These are phyloP conservation scores for Copsychus sechellarum DNA, from an alignment of 2,113 vertebrate genomes.

Conservation along the genomic window DNA sequence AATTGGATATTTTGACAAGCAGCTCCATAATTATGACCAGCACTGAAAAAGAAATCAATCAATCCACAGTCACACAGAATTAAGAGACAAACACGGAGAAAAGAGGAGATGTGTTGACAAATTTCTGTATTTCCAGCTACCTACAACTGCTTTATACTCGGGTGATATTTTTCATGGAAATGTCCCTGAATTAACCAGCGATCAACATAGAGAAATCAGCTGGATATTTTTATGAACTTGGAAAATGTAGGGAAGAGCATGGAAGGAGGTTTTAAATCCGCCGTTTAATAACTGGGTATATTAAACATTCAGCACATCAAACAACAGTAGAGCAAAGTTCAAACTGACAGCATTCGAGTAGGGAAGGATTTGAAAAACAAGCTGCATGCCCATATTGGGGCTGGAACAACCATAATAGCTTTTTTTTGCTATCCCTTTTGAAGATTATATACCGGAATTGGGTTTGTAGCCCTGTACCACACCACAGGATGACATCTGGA, in stretches of 20 bases:
- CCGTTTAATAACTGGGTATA: background rate
- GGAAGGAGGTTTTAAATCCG: background rate
- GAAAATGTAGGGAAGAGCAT: background rate
- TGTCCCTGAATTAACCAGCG: background rate
- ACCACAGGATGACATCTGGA: rapidly evolving
- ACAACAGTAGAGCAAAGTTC: background rate
- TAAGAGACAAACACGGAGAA: background rate
- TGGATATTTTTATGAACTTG: background rate
- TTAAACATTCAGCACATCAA: background rate
- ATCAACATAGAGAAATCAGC: rapidly evolving
- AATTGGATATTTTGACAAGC: background rate
- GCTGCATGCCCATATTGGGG: background rate
- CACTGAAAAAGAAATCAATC: background rate
- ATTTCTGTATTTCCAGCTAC: background rate
- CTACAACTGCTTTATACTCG: rapidly evolving
- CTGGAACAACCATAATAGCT: background rate
- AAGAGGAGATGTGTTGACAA: background rate
- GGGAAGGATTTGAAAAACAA: background rate
- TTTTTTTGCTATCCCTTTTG: background rate
- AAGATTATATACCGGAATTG: background rate
- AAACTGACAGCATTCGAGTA: background rate
- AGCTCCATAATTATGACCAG: background rate
- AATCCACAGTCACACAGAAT: background rate
- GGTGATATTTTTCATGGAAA: background rate
- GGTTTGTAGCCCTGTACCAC: background rate